A percentile compares a stretch with the other conserved stretches of the same genome.
Evolutionary conservation across 2,797 vertebrate species (phyloP).

Genomic region (Rhodeus uyekii): DNA sequence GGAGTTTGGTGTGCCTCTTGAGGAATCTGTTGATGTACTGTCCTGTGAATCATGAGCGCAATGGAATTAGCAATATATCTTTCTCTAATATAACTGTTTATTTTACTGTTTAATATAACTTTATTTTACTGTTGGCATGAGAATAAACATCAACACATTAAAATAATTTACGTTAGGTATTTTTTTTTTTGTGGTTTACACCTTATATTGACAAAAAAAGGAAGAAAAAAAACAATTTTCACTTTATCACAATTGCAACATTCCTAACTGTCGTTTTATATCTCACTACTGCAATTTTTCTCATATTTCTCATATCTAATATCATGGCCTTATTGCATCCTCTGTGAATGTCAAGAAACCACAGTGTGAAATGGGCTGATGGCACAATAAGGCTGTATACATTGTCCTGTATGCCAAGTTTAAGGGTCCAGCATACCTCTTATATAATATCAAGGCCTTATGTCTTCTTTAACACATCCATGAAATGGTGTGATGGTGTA

Average conservation of each 20-base stretch:
- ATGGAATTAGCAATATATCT: not conserved
- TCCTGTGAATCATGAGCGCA: slow-evolving; percentile 1
- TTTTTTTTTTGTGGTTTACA: not conserved
- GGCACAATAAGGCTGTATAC: too few species aligned
- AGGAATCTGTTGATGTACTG: not conserved
- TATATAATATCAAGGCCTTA: too few species aligned
- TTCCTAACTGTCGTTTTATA: not conserved
- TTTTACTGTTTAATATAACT: too few species aligned
- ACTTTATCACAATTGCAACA: not conserved
- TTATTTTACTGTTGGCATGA: not conserved
- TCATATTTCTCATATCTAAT: too few species aligned
- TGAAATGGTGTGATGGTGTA: too few species aligned
- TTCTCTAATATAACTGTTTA: not conserved
- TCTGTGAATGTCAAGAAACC: too few species aligned
- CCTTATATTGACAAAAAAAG: not conserved
- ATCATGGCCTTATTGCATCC: too few species aligned
- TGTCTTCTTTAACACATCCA: too few species aligned
- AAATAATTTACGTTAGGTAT: not conserved
- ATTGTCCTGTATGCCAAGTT: too few species aligned
- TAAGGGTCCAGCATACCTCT: too few species aligned
- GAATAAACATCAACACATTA: not conserved
- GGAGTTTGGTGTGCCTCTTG: not conserved
- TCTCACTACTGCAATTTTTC: not conserved
- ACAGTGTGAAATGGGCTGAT: too few species aligned
- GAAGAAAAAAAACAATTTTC: not conserved